Percentiles rank a stretch among this genome's conserved stretches.
Evolutionary conservation across 2,113 vertebrate species (phyloP).

Genomic region (Pan troglodytes): NHGRI_mPanTro3-v2.1_pri NC_072409.2:74759001-74759500

Average conservation of each 20-base stretch:
- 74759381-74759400: background rate
- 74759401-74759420: background rate
- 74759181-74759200: background rate
- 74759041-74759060: background rate
- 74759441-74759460: background rate
- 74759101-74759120: background rate
- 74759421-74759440: background rate
- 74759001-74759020: background rate
- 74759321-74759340: conserved; percentile 89
- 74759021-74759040: background rate
- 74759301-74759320: conserved; percentile 89
- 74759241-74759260: conserved; percentile 86
- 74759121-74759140: background rate
- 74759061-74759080: background rate
- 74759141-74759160: background rate
- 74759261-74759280: conserved; percentile 88
- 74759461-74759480: background rate
- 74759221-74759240: conserved; percentile 88
- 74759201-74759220: conserved; percentile 2
- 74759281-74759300: conserved; percentile 89
- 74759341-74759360: conserved; percentile 75
- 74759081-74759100: conserved; percentile 8
- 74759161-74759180: background rate
- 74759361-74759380: background rate
- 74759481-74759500: background rate